phyloP scores from a whole-genome alignment of 2,888 invertebrate genomes.

The Synanthedon tipuliformis region DNA sequence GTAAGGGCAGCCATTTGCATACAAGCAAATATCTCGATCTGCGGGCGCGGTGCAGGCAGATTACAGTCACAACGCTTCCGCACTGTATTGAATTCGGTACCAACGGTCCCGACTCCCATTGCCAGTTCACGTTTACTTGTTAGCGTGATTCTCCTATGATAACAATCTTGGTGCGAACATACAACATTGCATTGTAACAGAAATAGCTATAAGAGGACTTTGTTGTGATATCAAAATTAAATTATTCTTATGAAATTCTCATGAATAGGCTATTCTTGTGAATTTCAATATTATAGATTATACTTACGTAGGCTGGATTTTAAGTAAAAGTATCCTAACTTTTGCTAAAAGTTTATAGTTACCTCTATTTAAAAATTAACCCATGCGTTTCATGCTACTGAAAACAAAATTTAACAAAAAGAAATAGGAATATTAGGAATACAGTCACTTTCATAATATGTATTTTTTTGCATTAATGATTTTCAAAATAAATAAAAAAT shows the following conservation, averaged over 20 bases:
- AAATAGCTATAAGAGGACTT: slow-evolving; percentile 7
- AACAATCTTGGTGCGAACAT: slow-evolving; percentile 36
- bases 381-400: too few relatives aligned
- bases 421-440: too few relatives aligned
- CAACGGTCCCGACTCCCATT: slow-evolving; percentile 44
- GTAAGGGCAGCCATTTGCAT: slow-evolving; percentile 62
- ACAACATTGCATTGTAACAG: slow-evolving; percentile 27
- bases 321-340: too few relatives aligned
- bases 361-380: too few relatives aligned
- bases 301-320: too few relatives aligned
- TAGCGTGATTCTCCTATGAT: slow-evolving; percentile 60
- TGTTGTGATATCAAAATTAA: slow-evolving; percentile 2
- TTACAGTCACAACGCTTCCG: slow-evolving; percentile 56
- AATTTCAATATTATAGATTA: too few relatives aligned
- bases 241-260: slow-evolving; percentile 7
- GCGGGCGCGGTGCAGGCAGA: slow-evolving; percentile 43
- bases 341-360: too few relatives aligned
- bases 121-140: slow-evolving; percentile 54
- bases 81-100: slow-evolving; percentile 59
- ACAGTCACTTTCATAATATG: too few relatives aligned
- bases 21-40: slow-evolving; percentile 65
- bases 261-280: slow-evolving; percentile 3
- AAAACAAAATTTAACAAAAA: too few relatives aligned
- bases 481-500: too few relatives aligned
- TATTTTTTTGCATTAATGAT: too few relatives aligned